Conservation (phyloP, 23 tunicate species). For the Oikopleura dioica region DNA sequence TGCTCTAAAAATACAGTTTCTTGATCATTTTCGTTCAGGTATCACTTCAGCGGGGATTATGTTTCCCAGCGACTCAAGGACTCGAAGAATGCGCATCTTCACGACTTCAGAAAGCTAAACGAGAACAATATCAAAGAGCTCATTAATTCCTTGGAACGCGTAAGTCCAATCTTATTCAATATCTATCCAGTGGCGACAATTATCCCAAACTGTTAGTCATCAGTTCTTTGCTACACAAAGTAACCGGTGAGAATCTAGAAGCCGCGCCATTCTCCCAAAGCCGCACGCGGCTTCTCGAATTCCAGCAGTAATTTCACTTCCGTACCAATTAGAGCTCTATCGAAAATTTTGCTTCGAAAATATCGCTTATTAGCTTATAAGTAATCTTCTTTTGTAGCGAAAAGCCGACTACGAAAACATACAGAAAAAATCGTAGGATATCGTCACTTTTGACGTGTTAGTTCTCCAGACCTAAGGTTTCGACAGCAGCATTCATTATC, state of each 20-base stretch:
- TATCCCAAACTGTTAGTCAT: not conserved
- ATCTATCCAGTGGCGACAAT: not conserved
- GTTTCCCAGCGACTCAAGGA: not conserved
- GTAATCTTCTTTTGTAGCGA: too few species aligned
- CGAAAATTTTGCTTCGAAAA: not conserved
- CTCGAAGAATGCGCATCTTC: not conserved
- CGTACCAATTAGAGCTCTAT: not conserved
- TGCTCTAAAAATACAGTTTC: too few species aligned
- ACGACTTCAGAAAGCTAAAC: not conserved
- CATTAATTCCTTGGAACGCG: not conserved
- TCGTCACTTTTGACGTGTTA: too few species aligned
- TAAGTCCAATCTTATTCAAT: not conserved
- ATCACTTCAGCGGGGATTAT: not conserved
- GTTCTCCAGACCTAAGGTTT: too few species aligned
- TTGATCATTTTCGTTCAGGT: too few species aligned
- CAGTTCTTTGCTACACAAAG: not conserved
- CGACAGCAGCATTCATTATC: too few species aligned
- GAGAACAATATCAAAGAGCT: not conserved
- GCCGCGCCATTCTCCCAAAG: too few species aligned
- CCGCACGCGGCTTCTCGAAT: too few species aligned
- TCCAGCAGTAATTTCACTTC: too few species aligned
- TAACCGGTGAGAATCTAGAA: not conserved
- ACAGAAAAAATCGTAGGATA: too few species aligned
- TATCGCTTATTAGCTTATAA: too few species aligned
- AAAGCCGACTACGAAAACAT: too few species aligned